Evolutionary conservation across 1,140 invertebrate species (phyloP).

Genomic region (Saxidomus purpurata): DNA sequence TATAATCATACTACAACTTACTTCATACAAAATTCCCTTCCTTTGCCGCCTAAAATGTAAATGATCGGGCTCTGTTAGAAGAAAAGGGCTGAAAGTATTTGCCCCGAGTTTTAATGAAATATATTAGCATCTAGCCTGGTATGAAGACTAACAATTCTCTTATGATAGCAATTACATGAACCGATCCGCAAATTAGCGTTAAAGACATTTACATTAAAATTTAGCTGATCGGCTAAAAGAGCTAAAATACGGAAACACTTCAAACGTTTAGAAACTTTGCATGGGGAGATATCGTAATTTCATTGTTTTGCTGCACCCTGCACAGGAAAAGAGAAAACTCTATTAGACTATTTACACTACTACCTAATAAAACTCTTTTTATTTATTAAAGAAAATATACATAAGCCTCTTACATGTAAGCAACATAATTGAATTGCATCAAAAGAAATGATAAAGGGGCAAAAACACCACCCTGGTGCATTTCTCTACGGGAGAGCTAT

Average conservation of each 20-base stretch:
- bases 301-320: neutral
- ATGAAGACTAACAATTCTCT: too few relatives aligned
- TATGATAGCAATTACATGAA: too few relatives aligned
- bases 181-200: too few relatives aligned
- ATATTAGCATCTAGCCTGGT: too few relatives aligned
- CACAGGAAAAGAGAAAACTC: neutral
- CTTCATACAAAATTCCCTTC: neutral
- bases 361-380: neutral
- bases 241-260: too few relatives aligned
- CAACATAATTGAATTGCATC: neutral
- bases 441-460: slow-evolving; percentile 9
- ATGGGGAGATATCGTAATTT: neutral
- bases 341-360: neutral
- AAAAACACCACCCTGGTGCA: neutral
- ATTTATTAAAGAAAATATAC: neutral
- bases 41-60: too few relatives aligned
- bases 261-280: neutral
- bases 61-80: too few relatives aligned
- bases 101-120: too few relatives aligned
- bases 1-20: too few relatives aligned
- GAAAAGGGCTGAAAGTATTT: too few relatives aligned
- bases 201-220: too few relatives aligned
- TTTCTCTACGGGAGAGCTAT: slow-evolving; percentile 18
- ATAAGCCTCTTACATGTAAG: slow-evolving; percentile 21
- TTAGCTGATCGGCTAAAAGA: too few relatives aligned